Evolutionary conservation across 2,113 vertebrate genomes (phyloP), one percentile per base, ranked within the genome.

Genomic region (Callipepla squamata): DNA sequence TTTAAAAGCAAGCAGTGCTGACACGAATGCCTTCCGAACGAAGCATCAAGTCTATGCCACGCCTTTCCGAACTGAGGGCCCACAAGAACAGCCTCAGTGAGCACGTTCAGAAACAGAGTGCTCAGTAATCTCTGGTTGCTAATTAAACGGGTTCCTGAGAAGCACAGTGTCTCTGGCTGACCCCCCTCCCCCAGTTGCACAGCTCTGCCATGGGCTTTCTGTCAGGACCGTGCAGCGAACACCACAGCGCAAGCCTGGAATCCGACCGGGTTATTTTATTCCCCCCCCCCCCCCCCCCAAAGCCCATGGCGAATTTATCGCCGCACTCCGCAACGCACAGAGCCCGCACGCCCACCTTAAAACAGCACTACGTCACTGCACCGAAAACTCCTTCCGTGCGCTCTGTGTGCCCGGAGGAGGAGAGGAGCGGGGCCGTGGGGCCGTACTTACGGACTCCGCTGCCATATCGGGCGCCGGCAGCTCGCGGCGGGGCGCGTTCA

Each of bases 391-490:
- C 42, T 2, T 36, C 36, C 7, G 36, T 36, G 36, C 36, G 8
- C 36, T 36, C 36, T 8, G 36, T 36, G 36, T 8, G 36, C 36
- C 36, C 36, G 36, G 36, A 36, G 36, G 36, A 36, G 36, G 36
- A 36, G 36, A 36, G 36, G 36, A 36, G 36, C 36, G 36, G 36
- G 36, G 36, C 36, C 36, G 36, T 36, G 36, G 36, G 36, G 36
- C 47, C 3, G 51, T 53, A 90, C 98, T 98, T 87, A 99, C 99
- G 42, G 98, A 92, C 82, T 97, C 98, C 26, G 98, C 97, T 92
- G 99, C 99, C 99, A 99, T 99, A 69, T 91, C 97, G 34, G 94
- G 93, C 28, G 20, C 19, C 19, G 57, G 70, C 76, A 50, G 63
- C 5, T 44, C 8, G 51, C 34, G 9, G 51, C 72, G 55, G 53